Conservation (phyloP, 1,140 invertebrate genomes). For the Plectrocnemia conspersa region DNA sequence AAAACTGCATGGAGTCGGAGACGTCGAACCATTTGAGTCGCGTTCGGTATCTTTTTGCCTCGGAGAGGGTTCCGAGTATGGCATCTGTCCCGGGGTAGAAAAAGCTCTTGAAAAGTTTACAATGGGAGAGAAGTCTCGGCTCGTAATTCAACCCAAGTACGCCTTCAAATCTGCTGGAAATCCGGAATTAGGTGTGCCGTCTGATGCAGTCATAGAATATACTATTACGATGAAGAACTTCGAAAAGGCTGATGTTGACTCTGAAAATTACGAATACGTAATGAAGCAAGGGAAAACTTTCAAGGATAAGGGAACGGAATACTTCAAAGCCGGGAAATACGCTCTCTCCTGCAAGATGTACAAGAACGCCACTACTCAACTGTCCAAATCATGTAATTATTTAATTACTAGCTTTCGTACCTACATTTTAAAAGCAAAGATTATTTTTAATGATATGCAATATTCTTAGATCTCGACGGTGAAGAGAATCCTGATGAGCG, state of each 20-base stretch:
- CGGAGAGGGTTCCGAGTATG: slow-evolving; percentile 77
- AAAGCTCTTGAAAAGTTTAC: slow-evolving; percentile 79
- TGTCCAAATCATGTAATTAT: slow-evolving; percentile 18
- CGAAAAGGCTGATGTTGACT: slow-evolving; percentile 84
- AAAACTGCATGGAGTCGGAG: slow-evolving; percentile 41
- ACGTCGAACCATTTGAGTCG: slow-evolving; percentile 44
- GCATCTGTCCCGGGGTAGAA: slow-evolving; percentile 81
- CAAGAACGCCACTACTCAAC: slow-evolving; percentile 59
- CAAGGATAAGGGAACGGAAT: slow-evolving; percentile 89
- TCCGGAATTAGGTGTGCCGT: slow-evolving; percentile 65
- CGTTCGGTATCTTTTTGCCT: slow-evolving; percentile 76
- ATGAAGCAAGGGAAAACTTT: slow-evolving; percentile 74
- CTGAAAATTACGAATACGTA: slow-evolving; percentile 72
- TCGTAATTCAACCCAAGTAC: slow-evolving; percentile 75
- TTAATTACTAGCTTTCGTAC: too few relatives aligned
- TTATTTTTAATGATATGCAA: not conserved
- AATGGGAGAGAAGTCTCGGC: slow-evolving; percentile 70
- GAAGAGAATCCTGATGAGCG: slow-evolving; percentile 46
- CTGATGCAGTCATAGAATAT: slow-evolving; percentile 76
- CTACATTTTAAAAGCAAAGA: too few relatives aligned
- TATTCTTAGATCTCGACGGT: slow-evolving; percentile 37
- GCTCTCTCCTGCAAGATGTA: slow-evolving; percentile 85
- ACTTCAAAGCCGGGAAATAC: slow-evolving; percentile 79
- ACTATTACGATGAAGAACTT: slow-evolving; percentile 75
- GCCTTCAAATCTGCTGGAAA: slow-evolving; percentile 76